A percentile compares a stretch with the other conserved stretches of the same genome.
These are phyloP conservation scores for Sthenelais limicola DNA, from an alignment of 2,888 invertebrate species.

Conservation along the genomic window DNA sequence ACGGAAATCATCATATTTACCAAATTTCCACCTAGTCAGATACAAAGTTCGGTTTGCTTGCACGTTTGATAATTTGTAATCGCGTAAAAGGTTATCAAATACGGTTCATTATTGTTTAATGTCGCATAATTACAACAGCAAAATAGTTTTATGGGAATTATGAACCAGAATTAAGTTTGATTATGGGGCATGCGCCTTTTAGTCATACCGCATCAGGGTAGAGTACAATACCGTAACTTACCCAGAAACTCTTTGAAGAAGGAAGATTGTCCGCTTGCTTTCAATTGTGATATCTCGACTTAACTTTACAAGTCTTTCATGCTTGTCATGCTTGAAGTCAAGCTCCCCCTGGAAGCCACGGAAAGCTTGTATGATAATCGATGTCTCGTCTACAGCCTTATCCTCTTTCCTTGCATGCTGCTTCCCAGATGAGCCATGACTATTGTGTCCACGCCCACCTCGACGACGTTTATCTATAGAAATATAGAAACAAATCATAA, in stretches of 20 bases:
- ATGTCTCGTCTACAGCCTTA: conserved; percentile 54
- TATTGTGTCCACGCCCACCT: neutral
- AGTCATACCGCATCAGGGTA: too few species aligned
- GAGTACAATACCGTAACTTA: conserved; percentile 71
- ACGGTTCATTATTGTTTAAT: too few species aligned
- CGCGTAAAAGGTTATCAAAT: too few species aligned
- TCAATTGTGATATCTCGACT: conserved; percentile 90
- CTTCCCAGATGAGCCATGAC: neutral
- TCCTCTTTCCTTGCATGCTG: neutral
- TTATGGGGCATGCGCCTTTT: too few species aligned
- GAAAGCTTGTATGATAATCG: conserved; percentile 61
- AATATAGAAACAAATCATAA: neutral
- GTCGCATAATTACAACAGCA: too few species aligned
- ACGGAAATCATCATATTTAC: too few species aligned
- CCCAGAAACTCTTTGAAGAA: conserved; percentile 83
- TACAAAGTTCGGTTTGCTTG: too few species aligned
- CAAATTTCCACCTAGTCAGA: too few species aligned
- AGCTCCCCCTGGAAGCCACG: conserved; percentile 55
- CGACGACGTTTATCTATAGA: conserved; percentile 4
- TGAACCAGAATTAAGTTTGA: too few species aligned
- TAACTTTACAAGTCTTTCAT: conserved; percentile 86
- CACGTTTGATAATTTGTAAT: too few species aligned
- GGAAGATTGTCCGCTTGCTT: conserved; percentile 90
- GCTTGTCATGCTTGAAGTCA: conserved; percentile 79
- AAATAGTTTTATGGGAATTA: too few species aligned